Base-by-base conservation (phyloP, 2,888 invertebrate species). In the Erpobdella octoculata region DNA sequence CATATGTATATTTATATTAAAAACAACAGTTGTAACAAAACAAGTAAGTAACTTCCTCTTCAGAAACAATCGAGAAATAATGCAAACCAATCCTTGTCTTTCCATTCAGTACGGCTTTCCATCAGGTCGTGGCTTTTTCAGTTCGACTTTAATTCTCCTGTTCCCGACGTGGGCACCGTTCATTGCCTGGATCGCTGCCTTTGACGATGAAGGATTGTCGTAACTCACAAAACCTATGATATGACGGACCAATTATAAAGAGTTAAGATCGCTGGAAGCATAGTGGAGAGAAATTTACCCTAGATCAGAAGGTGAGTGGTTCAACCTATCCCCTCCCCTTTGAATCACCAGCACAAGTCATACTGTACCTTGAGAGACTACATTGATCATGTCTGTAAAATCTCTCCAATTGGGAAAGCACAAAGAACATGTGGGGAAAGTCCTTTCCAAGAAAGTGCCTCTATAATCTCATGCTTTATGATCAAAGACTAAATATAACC, bases 101-200 rank as follows among this genome's bases (percentile, higher is more conserved):
- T 31, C 46, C 48, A 48, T 35, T 48, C 31, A 68, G 68, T 68
- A 68, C 18, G 68, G 68, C 68, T 48, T 68, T 46, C 68, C 48
- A 46, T 68, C 68, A 15, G 68, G 36, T 59, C 59, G 15, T 5
- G 70, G 70, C 37, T 58, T 70, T 37, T 70, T 70, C 36, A 70
- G 70, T 25, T 70, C 59, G 0, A 71, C 71, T 59, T 71, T 71
- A n/a, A 71, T 64, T n/a, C 67, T 65, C 21, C 71, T 58, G 58
- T 67, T 71, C 37, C 71, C 71, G 31, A 71, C 64, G 18, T 67
- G 71, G 48, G 64, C 64, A 21, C 71, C 71, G 33, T 71, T 71
- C 71, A 71, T 71, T 31, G 71, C 66, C 59, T 71, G 66, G 59
- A 71, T 71, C 38, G 71, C 71, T 25, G 64, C 53, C 38, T 59